Base-by-base conservation (phyloP, 2,888 invertebrate species). In the Odontomyia ornata region DNA sequence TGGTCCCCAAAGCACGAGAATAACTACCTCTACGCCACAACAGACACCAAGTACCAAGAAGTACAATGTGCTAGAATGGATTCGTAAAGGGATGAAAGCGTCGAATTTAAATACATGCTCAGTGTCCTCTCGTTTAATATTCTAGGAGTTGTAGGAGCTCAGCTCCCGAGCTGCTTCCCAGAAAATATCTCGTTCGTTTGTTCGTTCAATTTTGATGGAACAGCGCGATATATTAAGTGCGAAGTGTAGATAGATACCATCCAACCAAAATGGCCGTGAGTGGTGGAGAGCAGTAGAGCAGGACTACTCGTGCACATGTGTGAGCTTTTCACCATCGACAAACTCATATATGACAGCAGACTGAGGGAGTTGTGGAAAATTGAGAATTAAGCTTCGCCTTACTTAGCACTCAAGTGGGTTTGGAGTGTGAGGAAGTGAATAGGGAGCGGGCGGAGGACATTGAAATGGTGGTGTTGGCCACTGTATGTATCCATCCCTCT, bases 21-120 rank as follows among this genome's bases (percentile, higher is more conserved):
- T 36, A 36, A 36, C 36, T 36, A 36, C 36, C 36, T 9, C 5
- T 36, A 36, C 36, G 36, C 36, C 5, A 36, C 36, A 36, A 36
- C 36, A 36, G 36, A 36, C 36, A 36, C 36, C 36, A 36, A 36
- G 52, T 15, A 52, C 52, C 52, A 52, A 52, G 9, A 36, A 36
- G 36, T 52, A n/a, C 18, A 52, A n/a, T 52, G 27, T 30, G 64
- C n/a, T 30, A 28, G 30, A 64, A 28, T 64, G 64, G 23, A 64
- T 64, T 64, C 28, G 36, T 36, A 60, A 30, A 64, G 28, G 67
- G 71, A 71, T 65, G 28, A 76, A 78, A 76, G 73, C 76, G 78
- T 73, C 78, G 73, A 78, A 78, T 71, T 76, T 76, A 73, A 76
- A 76, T 76, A 78, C 27, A 75, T 27, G 27, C 72, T 72, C 65